phyloP scores from a whole-genome alignment of 2,888 invertebrate species.

The Papilio protenor region DNA sequence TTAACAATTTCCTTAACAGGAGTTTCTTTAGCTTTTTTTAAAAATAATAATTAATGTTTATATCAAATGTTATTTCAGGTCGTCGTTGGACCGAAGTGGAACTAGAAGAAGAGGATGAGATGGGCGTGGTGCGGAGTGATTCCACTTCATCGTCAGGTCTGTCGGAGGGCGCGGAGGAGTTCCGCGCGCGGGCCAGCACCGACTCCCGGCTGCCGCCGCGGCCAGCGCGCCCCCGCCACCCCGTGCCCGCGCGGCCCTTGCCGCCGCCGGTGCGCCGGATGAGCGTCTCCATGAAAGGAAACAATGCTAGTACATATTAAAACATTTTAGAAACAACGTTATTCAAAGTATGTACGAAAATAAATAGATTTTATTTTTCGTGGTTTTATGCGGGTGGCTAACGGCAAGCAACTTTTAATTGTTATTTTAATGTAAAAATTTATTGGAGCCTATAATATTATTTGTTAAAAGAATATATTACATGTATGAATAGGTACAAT shows the following conservation, averaged over 20 bases:
- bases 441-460: not conserved
- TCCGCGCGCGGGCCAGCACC: constrained; percentile 90
- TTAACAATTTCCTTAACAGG: not conserved
- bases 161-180: constrained; percentile 78
- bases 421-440: not conserved
- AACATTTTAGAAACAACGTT: not conserved
- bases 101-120: constrained; percentile 85
- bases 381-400: not conserved
- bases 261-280: constrained; percentile 87
- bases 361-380: not conserved
- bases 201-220: constrained; percentile 85
- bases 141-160: constrained; percentile 72
- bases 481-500: not conserved
- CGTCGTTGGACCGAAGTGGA: constrained; percentile 87
- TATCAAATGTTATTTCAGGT: constrained; percentile 62
- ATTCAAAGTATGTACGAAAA: not conserved
- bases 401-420: not conserved
- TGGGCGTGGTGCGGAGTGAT: constrained; percentile 66
- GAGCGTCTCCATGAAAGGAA: constrained; percentile 91
- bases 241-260: constrained; percentile 69
- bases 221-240: constrained; percentile 84
- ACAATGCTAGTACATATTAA: constrained; percentile 81
- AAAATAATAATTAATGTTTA: not conserved
- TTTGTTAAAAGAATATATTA: not conserved
- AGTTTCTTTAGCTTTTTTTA: not conserved